Conservation (phyloP, 2,888 invertebrate genomes). For the Euzetes globulus region DNA sequence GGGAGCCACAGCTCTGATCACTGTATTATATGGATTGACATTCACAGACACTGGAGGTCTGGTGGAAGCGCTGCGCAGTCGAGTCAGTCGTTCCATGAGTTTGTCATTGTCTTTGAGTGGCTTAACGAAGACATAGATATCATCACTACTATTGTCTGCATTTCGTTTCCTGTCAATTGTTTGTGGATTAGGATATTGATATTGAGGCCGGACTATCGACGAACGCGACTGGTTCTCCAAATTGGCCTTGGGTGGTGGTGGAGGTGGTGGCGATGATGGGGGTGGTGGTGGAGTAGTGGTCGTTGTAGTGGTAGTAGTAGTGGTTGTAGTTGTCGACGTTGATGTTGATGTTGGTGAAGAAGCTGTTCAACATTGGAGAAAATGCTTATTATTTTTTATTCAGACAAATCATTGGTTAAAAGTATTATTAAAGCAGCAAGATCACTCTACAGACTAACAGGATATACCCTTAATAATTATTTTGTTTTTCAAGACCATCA, state of each 20-base stretch:
- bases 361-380: neutral
- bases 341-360: neutral
- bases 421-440: neutral
- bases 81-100: neutral
- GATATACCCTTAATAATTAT: no score
- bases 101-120: slow-evolving; percentile 21
- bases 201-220: neutral
- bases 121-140: slow-evolving; percentile 19
- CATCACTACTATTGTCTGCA: neutral
- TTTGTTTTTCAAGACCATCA: no score
- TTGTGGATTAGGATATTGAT: neutral
- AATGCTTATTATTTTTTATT: neutral
- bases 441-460: no score
- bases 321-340: neutral
- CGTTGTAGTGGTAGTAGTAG: neutral
- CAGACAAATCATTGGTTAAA: neutral
- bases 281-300: neutral
- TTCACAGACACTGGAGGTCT: neutral
- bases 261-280: neutral
- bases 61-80: neutral
- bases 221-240: neutral
- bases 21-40: neutral
- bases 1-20: neutral
- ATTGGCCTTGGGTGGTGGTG: neutral
- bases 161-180: neutral